Percentiles rank a stretch among this genome's conserved stretches.
These are phyloP conservation scores for Drosophila neocordata DNA, from an alignment of 1,140 invertebrate species.

Conservation along the genomic window DNA sequence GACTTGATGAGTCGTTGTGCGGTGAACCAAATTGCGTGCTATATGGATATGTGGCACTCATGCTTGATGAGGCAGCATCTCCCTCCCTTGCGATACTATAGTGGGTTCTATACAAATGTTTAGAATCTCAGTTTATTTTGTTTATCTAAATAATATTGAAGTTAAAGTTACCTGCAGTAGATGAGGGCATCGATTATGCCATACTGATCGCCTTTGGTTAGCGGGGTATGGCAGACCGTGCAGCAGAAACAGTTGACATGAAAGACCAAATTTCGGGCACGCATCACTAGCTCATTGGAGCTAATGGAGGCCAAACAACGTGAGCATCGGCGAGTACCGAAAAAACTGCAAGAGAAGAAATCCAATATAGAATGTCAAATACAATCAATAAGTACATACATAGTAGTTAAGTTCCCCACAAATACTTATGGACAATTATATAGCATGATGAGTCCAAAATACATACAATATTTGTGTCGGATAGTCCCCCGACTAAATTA, in stretches of 20 bases:
- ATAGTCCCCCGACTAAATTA: slow-evolving; percentile 35
- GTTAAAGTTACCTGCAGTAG: slow-evolving; percentile 86
- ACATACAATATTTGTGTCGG: slow-evolving; percentile 33
- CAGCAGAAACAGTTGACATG: slow-evolving; percentile 98
- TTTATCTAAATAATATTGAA: neutral
- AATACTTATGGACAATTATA: slow-evolving; percentile 40
- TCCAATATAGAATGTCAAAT: slow-evolving; percentile 41
- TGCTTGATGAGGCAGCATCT: slow-evolving; percentile 86
- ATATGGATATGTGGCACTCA: slow-evolving; percentile 86
- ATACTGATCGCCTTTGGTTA: slow-evolving; percentile 96
- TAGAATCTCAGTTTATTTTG: neutral
- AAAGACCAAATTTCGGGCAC: slow-evolving; percentile 95
- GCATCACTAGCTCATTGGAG: slow-evolving; percentile 97
- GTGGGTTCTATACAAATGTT: slow-evolving; percentile 85
- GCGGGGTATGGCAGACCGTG: slow-evolving; percentile 92
- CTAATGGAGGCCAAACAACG: slow-evolving; percentile 95
- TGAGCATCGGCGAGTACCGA: slow-evolving; percentile 92
- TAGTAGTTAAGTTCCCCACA: neutral
- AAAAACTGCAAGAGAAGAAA: slow-evolving; percentile 86
- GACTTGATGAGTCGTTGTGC: slow-evolving; percentile 82
- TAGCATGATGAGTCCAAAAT: slow-evolving; percentile 47
- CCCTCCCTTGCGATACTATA: slow-evolving; percentile 89
- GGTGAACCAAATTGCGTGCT: slow-evolving; percentile 81
- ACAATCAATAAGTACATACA: neutral
- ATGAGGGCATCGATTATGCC: slow-evolving; percentile 93